Evolutionary conservation across 2,888 invertebrate genomes (phyloP).

Genomic region (Empis stercorea): DNA sequence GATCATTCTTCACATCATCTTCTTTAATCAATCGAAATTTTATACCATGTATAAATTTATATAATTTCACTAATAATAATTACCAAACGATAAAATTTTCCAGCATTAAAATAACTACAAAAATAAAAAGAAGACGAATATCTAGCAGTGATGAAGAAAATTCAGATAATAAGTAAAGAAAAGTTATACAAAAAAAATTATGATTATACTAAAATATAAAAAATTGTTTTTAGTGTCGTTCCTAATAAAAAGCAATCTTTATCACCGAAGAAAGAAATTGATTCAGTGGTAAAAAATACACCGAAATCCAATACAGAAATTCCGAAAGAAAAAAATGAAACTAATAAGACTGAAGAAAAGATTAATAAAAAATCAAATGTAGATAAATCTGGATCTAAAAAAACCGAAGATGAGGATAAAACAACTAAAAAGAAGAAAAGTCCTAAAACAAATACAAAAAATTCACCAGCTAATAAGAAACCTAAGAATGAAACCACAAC

Average conservation of each 20-base stretch:
- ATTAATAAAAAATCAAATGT: neutral
- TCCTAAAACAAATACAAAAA: slow-evolving; percentile 5
- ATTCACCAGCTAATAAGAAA: slow-evolving; percentile 5
- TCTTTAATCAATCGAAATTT: neutral
- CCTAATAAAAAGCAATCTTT: slow-evolving; percentile 9
- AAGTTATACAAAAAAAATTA: neutral
- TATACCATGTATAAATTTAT: neutral
- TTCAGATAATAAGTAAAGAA: slow-evolving; percentile 13
- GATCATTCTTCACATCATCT: slow-evolving; percentile 6
- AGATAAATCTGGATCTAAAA: neutral
- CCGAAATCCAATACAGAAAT: no score
- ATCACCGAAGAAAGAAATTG: slow-evolving; percentile 1
- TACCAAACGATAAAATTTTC: slow-evolving; percentile 12
- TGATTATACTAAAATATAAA: no score
- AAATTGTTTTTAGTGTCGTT: slow-evolving; percentile 3
- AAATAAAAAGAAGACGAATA: slow-evolving; percentile 16
- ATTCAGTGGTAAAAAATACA: no score
- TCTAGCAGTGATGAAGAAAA: slow-evolving; percentile 31
- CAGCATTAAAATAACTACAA: slow-evolving; percentile 11
- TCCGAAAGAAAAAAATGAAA: neutral
- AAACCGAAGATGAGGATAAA: slow-evolving; percentile 3
- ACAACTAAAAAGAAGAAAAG: slow-evolving; percentile 3
- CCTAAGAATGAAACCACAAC: slow-evolving; percentile 1
- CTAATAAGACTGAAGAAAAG: neutral
- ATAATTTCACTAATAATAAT: no score